Evolutionary conservation across 2,888 invertebrate genomes (phyloP).

Genomic region (Cheilosia soror): DNA sequence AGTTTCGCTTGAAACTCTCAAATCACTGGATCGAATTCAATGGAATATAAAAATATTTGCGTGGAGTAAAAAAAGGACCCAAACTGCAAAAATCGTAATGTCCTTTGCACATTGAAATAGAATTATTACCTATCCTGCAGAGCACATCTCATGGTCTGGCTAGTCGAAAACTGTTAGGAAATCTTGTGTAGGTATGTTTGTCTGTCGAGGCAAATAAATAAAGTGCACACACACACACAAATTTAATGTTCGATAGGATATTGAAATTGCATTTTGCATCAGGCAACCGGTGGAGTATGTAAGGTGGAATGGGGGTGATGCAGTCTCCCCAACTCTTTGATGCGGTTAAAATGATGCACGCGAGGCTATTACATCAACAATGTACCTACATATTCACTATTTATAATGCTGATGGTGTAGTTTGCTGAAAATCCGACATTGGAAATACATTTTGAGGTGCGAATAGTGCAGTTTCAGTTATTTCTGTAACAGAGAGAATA

Average conservation of each 20-base stretch:
- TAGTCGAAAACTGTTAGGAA: constrained; percentile 46
- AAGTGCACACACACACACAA: constrained; percentile 12
- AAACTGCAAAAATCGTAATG: constrained; percentile 46
- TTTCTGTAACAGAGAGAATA: background rate
- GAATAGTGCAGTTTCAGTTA: background rate
- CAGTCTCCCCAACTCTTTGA: background rate
- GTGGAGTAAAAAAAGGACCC: background rate
- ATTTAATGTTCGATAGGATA: constrained; percentile 28
- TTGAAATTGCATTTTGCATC: constrained; percentile 40
- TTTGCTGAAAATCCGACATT: background rate
- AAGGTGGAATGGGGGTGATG: background rate
- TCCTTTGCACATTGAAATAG: constrained; percentile 40
- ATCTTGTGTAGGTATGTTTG: constrained; percentile 1
- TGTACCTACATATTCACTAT: background rate
- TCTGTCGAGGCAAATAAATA: constrained; percentile 23
- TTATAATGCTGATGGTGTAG: constrained; percentile 6
- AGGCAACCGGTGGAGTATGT: constrained; percentile 26
- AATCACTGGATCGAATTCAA: background rate
- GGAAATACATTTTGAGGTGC: constrained; percentile 4
- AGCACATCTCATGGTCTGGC: constrained; percentile 31
- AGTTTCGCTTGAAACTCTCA: background rate
- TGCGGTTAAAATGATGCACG: constrained; percentile 31
- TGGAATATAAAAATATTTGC: too few relatives aligned
- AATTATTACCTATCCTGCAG: constrained; percentile 43
- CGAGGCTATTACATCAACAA: constrained; percentile 9